These are phyloP conservation scores for Augochlora pura DNA, from an alignment of 1,140 invertebrate genomes.

Conservation along the genomic window DNA sequence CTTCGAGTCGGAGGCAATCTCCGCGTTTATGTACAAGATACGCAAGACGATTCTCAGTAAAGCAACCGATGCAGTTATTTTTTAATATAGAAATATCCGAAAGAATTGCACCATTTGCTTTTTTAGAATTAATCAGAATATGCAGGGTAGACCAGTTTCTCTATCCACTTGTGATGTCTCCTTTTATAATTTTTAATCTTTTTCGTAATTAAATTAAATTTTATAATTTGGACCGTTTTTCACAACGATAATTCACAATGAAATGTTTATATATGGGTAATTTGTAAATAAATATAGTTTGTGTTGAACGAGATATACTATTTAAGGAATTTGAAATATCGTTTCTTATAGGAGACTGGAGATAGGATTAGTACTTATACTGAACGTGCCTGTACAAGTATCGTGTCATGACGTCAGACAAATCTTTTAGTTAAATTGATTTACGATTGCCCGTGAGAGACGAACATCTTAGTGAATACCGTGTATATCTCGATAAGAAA, in stretches of 20 bases:
- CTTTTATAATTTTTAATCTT: neutral
- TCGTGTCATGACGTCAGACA: conserved; percentile 26
- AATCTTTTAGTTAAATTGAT: conserved; percentile 30
- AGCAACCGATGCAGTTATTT: neutral
- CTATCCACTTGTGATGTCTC: neutral
- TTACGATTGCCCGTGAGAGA: conserved; percentile 18
- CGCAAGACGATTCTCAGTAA: neutral
- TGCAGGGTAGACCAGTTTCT: neutral
- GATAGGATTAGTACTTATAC: conserved; percentile 57
- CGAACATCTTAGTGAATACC: conserved; percentile 6
- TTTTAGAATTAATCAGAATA: neutral
- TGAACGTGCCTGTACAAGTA: conserved; percentile 57
- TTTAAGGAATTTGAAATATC: conserved; percentile 30
- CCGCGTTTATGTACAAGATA: conserved; percentile 7
- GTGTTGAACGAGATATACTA: conserved; percentile 33
- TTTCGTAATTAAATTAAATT: neutral
- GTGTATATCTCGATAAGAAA: conserved; percentile 6
- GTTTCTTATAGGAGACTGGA: conserved; percentile 54
- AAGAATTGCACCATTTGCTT: neutral
- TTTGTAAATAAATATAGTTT: conserved; percentile 36
- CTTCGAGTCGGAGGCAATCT: conserved; percentile 2
- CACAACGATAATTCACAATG: neutral
- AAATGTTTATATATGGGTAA: no score
- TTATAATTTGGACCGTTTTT: neutral
- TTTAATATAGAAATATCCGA: neutral